Base-by-base conservation (phyloP, 1,140 invertebrate species). In the Ephestia elutella region DNA sequence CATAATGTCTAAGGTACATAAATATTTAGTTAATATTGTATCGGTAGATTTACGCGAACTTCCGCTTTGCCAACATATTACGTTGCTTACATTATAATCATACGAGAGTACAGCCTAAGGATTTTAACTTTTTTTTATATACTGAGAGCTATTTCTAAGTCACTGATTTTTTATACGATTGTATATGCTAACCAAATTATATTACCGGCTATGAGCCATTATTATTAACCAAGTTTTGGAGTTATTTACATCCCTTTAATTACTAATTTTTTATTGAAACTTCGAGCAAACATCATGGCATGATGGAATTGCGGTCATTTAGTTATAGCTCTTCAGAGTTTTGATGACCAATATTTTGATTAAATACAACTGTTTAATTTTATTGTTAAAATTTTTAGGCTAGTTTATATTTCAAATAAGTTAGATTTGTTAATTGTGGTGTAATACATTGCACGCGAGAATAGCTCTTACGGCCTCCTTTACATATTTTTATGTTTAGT, bases 361-460 rank as follows among this genome's bases (percentile, higher is more conserved):
- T 44, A 44, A 74, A 69, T 78, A 71, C 71, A 84, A 76, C 76
- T 73, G 76, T 85, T 84, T 76, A 75, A 69, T 80, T 84, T 81
- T 80, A 82, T 86, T 88, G 86, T 88, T 88, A 88, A 88, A 88
- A 87, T 85, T 82, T 88, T 88, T 88, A 87, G 86, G 84, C 86
- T 88, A 88, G 81, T 86, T 85, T 88, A 87, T 86, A 85, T 83
- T 87, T 84, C 68, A 66, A 71, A 82, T 86, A 88, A 87, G 83
- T 88, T 88, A 88, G 84, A 80, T 87, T 87, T 85, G 82, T 88
- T 88, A 88, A 86, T 72, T 86, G 83, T 84, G 82, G 80, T 86
- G 84, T 88, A 82, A 79, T 80, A 75, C 71, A 84, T 82, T 83
- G 86, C 86, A 86, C 86, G 78, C 78, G 75, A 78, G 74, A 73